Base-by-base conservation (phyloP, 2,797 vertebrate genomes). In the Otolemur crassicaudatus region DNA sequence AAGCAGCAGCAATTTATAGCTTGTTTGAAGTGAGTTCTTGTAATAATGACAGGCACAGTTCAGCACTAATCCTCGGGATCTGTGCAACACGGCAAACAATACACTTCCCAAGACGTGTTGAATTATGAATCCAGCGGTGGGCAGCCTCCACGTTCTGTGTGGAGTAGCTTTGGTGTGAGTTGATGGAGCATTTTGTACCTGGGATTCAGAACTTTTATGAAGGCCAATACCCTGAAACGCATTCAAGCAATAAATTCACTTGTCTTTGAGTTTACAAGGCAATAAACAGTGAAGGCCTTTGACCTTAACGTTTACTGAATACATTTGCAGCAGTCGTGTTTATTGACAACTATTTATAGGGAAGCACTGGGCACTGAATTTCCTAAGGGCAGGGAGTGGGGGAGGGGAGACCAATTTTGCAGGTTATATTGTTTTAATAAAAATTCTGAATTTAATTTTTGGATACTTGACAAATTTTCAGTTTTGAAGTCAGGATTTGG, bases 261-360 rank as follows among this genome's bases (percentile, higher is more conserved):
- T 99, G 98, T 98, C 98, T 99, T 99, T 98, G 98, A 98, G 98
- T 99, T 99, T 99, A 99, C 98, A 99, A 99, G 98, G 98, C 98
- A 98, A 99, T 99, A 99, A 99, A 99, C 98, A 98, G 98, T 95
- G 96, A 97, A 98, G 98, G 98, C 98, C 98, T 99, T 98, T 99
- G 98, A 99, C 98, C 98, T 98, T 98, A 97, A 98, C 98, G 97
- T 99, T 98, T 98, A 98, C 98, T 98, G 98, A 99, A 98, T 99
- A 98, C 98, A 98, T 99, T 99, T 98, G 98, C 98, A 98, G 98
- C 98, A 98, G 98, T 98, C 98, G 98, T 99, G 99, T 99, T 99
- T 99, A 99, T 98, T 98, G 99, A 99, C 98, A 98, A 98, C 98
- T 99, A 98, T 99, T 99, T 99, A 99, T 98, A 98, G 98, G 98